Conservation (phyloP, 1,140 invertebrate genomes). For the Scaptomyza hsui region DNA sequence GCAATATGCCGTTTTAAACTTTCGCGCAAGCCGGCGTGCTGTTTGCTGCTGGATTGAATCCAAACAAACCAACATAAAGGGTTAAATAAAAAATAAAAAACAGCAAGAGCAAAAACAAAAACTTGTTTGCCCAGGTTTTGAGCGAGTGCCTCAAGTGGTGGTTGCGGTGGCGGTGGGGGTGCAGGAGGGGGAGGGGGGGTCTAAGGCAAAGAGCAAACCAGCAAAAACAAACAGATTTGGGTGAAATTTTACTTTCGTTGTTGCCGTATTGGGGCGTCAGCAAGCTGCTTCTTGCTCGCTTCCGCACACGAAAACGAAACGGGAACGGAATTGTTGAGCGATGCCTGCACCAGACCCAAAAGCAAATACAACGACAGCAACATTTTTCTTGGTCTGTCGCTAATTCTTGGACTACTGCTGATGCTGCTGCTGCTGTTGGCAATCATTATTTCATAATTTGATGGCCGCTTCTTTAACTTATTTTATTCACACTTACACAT, state of each 20-base stretch:
- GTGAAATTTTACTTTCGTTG: slow-evolving; percentile 79
- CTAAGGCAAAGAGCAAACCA: slow-evolving; percentile 34
- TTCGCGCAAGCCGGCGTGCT: slow-evolving; percentile 67
- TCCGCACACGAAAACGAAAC: slow-evolving; percentile 31
- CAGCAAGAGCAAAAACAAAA: slow-evolving; percentile 29
- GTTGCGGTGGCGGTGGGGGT: slow-evolving; percentile 8
- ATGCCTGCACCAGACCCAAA: slow-evolving; percentile 34
- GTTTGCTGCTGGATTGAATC: slow-evolving; percentile 40
- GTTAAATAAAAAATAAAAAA: slow-evolving; percentile 24
- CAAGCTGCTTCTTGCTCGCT: slow-evolving; percentile 41
- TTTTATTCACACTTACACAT: slow-evolving; percentile 40
- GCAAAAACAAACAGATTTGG: slow-evolving; percentile 68
- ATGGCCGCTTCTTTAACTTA: slow-evolving; percentile 4
- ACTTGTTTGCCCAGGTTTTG: slow-evolving; percentile 67
- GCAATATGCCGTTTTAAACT: slow-evolving; percentile 66
- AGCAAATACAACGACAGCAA: slow-evolving; percentile 44
- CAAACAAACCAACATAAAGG: slow-evolving; percentile 64
- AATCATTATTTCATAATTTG: slow-evolving; percentile 27
- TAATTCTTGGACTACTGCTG: slow-evolving; percentile 7
- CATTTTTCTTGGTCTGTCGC: slow-evolving; percentile 27
- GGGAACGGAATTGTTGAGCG: slow-evolving; percentile 32
- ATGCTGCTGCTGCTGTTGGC: slow-evolving; percentile 24
- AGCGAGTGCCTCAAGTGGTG: slow-evolving; percentile 18
- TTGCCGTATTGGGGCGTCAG: slow-evolving; percentile 68
- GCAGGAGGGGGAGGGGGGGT: slow-evolving; percentile 3